Base-by-base conservation (phyloP, 1,140 invertebrate genomes). In the Rhyzopertha dominica region DNA sequence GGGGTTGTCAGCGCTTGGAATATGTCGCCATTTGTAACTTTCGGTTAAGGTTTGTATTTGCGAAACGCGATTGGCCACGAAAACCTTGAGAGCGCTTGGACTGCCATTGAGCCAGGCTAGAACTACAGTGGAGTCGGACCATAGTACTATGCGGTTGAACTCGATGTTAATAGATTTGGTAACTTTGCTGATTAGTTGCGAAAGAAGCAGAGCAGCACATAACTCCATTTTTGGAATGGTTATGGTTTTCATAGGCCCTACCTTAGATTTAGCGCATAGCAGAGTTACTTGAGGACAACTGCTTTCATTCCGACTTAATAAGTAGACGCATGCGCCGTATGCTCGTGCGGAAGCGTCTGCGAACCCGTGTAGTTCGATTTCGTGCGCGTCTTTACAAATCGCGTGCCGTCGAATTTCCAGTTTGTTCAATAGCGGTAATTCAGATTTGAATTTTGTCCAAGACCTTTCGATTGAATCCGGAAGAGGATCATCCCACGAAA, bases 221-320 rank as follows among this genome's bases (percentile, higher is more conserved):
- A 58, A 28, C 39, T 58, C 53, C 18, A 58, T 32, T 25, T 47
- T 26, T 9, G 55, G 53, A 30, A 58, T 53, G 1, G 42, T 42
- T 14, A 42, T 7, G 20, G 34, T 41, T 32, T 50, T 49, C 10
- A 58, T 2, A 12, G 55, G 55, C 13, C 45, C 50, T 20, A 58
- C 53, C 24, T 41, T 50, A 7, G 50, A 17, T 46, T 56, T 56
- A 62, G 71, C 42, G 65, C 67, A 9, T 57, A 69, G 41, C 49
- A 67, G 24, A 36, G 70, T 7, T 7, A 44, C 24, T 9, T 20
- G 32, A 9, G 1, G 37, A 36, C 4, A 31, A 34, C 8, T 23
- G n/a, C n/a, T n/a, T n/a, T n/a, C 10, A 31, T 5, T 31, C 4
- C 17, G 35, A 14, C 13, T 31, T 31, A 14, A 14, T 5, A 68